Base-by-base conservation (phyloP, 2,888 invertebrate genomes). In the Stenurella melanura region DNA sequence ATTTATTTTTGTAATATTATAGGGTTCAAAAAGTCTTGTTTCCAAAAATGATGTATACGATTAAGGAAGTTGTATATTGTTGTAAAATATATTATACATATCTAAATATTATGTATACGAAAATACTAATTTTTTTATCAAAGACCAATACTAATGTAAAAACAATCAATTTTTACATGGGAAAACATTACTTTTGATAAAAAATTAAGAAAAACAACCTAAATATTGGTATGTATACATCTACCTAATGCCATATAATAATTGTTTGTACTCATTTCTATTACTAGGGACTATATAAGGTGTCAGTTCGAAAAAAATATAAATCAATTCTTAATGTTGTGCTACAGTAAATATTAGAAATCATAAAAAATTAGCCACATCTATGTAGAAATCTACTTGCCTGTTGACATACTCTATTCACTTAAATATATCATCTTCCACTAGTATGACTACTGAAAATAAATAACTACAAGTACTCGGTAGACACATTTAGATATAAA, bases 41-140 rank as follows among this genome's bases (percentile, higher is more conserved):
- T 66, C 61, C 21, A 61, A 68, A 61, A 67, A 54, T 38, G 15
- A 68, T 15, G 73, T 76, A 69, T 73, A 76, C 76, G 73, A 73
- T 56, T 15, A 42, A 72, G 42, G 50, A 30, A 63, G 6, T n/a
- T 63, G 58, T 61, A 56, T 19, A 67, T 67, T 54, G 56, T 42
- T 50, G 21, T 61, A 50, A 63, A 63, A 70, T 60, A 38, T 54
- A 61, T 30, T 9, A 72, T 38, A 72, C 72, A 72, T 72, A 72
- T 72, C 72, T 63, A 17, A 60, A 21, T 63, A 54, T 72, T 60
- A 70, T 42, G 70, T 60, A 70, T 70, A 70, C 70, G 70, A 70
- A 58, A 58, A 15, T 21, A 5, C 64, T 17, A 50, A 30, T 11
- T 67, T 38, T 34, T 67, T 50, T 21, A 54, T 67, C 50, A 54